Base-by-base conservation (phyloP, 2,888 invertebrate genomes). In the Drosophila subsilvestris region DNA sequence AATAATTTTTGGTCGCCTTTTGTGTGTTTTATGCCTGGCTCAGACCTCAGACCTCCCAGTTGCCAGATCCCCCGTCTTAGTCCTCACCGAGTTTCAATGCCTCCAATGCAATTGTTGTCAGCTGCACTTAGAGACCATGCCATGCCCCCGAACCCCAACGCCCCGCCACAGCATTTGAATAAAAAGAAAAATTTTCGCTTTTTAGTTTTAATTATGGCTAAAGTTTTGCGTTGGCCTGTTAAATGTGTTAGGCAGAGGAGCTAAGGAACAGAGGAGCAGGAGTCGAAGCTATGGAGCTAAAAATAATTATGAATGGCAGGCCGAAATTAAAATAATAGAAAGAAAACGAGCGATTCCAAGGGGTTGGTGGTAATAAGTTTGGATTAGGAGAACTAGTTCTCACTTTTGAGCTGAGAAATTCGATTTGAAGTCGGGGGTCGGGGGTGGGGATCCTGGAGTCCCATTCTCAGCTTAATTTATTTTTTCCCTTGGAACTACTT, bases 151-250 rank as follows among this genome's bases (percentile, higher is more conserved):
- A 1, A 20, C 25, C 22, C 3, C 1, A 10, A 10, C n/a, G n/a
- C 12, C 45, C 20, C 29, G 27, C 49, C 42, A 32, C 43, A 57
- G 53, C 59, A 72, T 50, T 62, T 62, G 57, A 60, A 81, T 72
- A 79, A 82, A 79, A 77, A 66, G 73, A 75, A 70, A 70, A 79
- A 75, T 72, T 56, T 79, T 79, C 78, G 74, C 78, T 66, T 80
- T 83, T 80, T 66, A 75, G 84, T 83, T 80, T 81, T 81, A 81
- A 81, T 81, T 80, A 83, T 81, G 76, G 79, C 69, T 70, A 79
- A 81, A 81, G 79, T 83, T 83, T 72, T 66, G 63, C 74, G 45
- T 61, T 69, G 79, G 76, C 80, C 80, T 69, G 80, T 58, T 79
- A 75, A 80, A 82, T 76, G 69, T 79, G 79, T 80, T 80, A 74